Base-by-base conservation (phyloP, 2,888 invertebrate species). In the Neelides folsomi region DNA sequence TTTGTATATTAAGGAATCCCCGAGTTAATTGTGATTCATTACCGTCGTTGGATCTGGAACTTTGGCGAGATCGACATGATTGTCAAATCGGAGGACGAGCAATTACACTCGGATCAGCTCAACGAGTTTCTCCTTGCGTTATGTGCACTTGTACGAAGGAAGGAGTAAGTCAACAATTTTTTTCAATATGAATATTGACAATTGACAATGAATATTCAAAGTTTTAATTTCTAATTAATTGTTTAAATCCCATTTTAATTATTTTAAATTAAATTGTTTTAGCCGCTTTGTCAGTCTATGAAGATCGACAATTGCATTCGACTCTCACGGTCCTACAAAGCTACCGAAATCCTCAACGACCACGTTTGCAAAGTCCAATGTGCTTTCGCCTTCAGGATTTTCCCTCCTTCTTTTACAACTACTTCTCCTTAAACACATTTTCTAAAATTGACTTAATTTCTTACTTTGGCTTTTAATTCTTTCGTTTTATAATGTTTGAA, bases 331-430 rank as follows among this genome's bases (percentile, higher is more conserved):
- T 65, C 67, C 8, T 73, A 69, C 65, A 69, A 68, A 49, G 68
- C 70, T 46, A 68, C 69, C 38, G 71, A 70, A 19, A 71, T 75
- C 27, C 65, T 73, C 18, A 66, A 66, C 6, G 75, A 75, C 60
- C 70, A 72, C 58, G 72, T 73, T 2, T 75, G 75, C 62, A 73
- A 73, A 66, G 74, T 74, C 16, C 75, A 75, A 60, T 75, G 75
- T 65, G 72, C 74, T 19, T 73, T 71, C 64, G 70, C 72, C 12
- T 72, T 71, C 64, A 63, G 70, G 43, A 68, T 70, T 12, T 66
- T 70, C 51, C 70, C 71, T 5, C 51, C 50, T 16, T 42, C 55
- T 37, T 51, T 51, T 10, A 45, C 45, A 20, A 46, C 35, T 19
- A 5, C 27, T 3, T 27, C 27, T 27, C 7, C 27, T 27, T n/a